phyloP scores from a whole-genome alignment of 2,888 invertebrate genomes.

The Oligia strigilis region DNA sequence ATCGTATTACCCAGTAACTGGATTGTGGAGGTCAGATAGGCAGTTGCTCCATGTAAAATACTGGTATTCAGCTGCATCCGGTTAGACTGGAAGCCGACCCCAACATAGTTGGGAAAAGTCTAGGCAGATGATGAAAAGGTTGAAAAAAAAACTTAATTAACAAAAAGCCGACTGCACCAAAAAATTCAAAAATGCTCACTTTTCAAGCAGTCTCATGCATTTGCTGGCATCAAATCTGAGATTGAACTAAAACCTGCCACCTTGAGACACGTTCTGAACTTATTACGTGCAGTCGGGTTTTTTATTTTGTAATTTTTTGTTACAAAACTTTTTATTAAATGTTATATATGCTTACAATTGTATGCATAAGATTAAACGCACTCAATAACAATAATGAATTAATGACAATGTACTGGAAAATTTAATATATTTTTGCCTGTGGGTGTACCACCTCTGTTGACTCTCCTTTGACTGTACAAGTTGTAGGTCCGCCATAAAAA shows the following conservation, averaged over 20 bases:
- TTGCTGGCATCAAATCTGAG: neutral
- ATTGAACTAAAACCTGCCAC: neutral
- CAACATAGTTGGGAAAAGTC: too few species aligned
- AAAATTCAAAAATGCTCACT: neutral
- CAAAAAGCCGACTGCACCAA: neutral
- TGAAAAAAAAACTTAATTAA: too few species aligned
- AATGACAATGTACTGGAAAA: neutral
- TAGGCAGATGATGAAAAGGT: too few species aligned
- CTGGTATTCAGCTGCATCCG: too few species aligned
- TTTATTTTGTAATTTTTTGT: neutral
- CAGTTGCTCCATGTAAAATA: too few species aligned
- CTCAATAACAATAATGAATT: neutral
- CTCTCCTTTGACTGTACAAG: slow-evolving; percentile 21
- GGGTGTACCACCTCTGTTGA: neutral
- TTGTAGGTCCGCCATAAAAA: slow-evolving; percentile 37
- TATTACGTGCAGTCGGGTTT: neutral
- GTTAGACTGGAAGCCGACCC: too few species aligned
- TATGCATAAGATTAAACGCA: neutral
- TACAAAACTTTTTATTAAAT: neutral
- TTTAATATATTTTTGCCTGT: neutral
- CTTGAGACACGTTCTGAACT: neutral
- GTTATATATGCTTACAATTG: neutral
- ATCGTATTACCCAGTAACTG: too few species aligned
- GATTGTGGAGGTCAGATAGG: too few species aligned
- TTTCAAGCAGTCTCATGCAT: neutral